A percentile compares a stretch with the other conserved stretches of the same genome.
Conservation (phyloP, 2,113 vertebrate species). For the Brachyistius frenatus region DNA sequence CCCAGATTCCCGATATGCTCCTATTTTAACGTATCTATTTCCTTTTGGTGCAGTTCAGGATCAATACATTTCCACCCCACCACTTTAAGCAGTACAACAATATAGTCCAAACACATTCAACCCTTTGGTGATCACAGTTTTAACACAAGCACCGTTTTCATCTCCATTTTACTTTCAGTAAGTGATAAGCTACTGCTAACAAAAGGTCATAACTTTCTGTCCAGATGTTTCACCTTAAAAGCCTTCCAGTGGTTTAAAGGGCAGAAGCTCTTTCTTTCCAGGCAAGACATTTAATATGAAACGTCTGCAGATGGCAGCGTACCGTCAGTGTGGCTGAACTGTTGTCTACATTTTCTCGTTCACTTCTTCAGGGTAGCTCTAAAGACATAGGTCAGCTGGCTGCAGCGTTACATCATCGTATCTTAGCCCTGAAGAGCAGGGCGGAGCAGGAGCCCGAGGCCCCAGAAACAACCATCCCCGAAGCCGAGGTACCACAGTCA, state of each 20-base stretch:
- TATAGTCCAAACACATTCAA: neutral
- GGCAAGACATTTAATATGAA: constrained; percentile 10
- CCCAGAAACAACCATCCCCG: constrained; percentile 82
- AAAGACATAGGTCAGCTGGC: constrained; percentile 97
- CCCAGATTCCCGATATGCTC: neutral
- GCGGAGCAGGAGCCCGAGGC: constrained; percentile 92
- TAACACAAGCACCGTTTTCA: constrained; percentile 2
- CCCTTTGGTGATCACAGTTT: neutral
- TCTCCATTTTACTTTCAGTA: constrained; percentile 1
- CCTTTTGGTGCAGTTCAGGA: neutral
- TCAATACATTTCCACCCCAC: neutral
- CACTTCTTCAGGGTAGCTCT: constrained; percentile 89
- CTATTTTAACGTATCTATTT: too few relatives aligned
- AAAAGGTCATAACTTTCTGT: constrained; percentile 3
- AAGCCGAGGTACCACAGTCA: constrained; percentile 89
- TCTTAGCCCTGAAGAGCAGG: constrained; percentile 92
- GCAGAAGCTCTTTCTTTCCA: neutral
- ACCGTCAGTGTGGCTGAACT: constrained; percentile 7
- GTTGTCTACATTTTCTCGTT: constrained; percentile 3
- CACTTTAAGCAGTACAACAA: neutral
- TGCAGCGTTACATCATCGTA: constrained; percentile 95
- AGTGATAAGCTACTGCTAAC: neutral
- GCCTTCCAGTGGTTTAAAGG: neutral
- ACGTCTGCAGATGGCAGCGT: neutral
- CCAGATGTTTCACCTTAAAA: constrained; percentile 25